Conservation (phyloP, 2,888 invertebrate species). For the Schrankia costaestrigalis region DNA sequence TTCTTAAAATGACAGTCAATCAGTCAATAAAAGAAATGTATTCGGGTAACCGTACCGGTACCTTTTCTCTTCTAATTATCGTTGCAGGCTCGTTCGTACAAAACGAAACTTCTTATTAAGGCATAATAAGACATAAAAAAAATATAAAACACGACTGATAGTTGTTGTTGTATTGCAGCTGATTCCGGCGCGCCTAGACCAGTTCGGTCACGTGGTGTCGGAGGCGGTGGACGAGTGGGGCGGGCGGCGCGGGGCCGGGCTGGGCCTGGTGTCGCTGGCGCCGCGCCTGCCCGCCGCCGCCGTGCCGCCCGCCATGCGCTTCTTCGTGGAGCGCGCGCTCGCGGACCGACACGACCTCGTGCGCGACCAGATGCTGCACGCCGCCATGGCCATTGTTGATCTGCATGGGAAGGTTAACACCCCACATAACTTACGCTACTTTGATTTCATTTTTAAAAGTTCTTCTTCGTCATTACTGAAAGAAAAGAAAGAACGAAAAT, state of each 20-base stretch:
- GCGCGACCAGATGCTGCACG: conserved; percentile 94
- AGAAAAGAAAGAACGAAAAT: no score
- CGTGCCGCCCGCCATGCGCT: conserved; percentile 86
- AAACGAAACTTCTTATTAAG: no score
- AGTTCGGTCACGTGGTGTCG: conserved; percentile 93
- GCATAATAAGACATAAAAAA: no score
- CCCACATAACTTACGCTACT: not conserved
- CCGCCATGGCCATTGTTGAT: conserved; percentile 95
- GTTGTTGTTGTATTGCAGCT: conserved; percentile 71
- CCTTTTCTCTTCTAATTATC: no score
- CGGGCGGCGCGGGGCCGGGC: conserved; percentile 92
- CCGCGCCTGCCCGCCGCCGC: conserved; percentile 84
- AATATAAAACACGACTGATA: no score
- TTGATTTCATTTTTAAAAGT: no score
- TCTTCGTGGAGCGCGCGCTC: conserved; percentile 92
- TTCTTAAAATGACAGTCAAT: no score
- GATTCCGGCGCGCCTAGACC: conserved; percentile 92
- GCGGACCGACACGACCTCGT: conserved; percentile 92
- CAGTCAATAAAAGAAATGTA: no score
- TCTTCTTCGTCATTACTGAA: no score
- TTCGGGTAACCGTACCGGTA: no score
- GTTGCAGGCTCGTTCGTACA: no score
- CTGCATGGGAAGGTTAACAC: conserved; percentile 90
- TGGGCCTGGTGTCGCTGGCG: conserved; percentile 90
- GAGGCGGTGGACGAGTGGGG: conserved; percentile 95